phyloP scores from a whole-genome alignment of 1,140 invertebrate species.

The Caerostris darwini region DNA sequence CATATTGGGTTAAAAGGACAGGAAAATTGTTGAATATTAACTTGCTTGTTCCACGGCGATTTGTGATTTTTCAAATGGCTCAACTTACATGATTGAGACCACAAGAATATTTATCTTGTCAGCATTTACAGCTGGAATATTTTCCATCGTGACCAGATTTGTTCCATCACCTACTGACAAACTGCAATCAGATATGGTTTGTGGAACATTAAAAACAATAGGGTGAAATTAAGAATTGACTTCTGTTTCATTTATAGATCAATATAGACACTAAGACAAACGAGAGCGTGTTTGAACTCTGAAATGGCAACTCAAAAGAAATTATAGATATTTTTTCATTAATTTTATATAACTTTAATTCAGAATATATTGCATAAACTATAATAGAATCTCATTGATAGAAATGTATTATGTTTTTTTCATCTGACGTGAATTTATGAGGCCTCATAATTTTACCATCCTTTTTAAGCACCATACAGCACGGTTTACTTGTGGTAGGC shows the following conservation, averaged over 20 bases:
- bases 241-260: conserved; percentile 16
- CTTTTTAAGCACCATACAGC: not conserved
- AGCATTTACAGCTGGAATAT: not conserved
- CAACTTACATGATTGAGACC: not conserved
- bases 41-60: conserved; percentile 9
- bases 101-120: conserved; percentile 36
- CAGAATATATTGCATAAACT: not conserved
- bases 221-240: not conserved
- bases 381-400: not conserved
- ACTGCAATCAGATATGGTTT: not conserved
- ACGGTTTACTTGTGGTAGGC: not conserved
- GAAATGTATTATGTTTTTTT: not conserved
- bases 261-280: not conserved
- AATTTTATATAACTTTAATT: not conserved
- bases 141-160: conserved; percentile 18
- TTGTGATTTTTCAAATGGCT: conserved; percentile 28
- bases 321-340: not conserved
- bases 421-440: not conserved
- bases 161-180: not conserved
- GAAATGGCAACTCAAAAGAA: not conserved
- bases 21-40: conserved; percentile 52
- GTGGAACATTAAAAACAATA: not conserved
- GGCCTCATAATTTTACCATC: not conserved
- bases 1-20: conserved; percentile 62
- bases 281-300: not conserved